Base-by-base conservation (phyloP, 2,113 vertebrate species). In the Chaetura pelagica region DNA sequence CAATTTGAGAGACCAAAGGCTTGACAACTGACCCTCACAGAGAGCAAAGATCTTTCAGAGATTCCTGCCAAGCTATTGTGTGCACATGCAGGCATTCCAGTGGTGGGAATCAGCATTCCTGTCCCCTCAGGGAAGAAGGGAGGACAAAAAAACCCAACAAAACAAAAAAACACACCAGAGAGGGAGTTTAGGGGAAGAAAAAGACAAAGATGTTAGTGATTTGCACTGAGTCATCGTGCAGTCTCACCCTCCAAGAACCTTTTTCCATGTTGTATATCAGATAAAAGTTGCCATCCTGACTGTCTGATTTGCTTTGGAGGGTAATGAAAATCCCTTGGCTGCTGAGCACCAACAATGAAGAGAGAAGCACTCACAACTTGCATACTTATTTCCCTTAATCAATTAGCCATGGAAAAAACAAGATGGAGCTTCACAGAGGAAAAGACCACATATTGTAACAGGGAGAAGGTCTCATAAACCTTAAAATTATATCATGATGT, bases 51-150 rank as follows among this genome's bases (percentile, higher is more conserved):
- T 61, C 79, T 95, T 81, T 66, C 69, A 82, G 46, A 89, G 17
- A 24, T 34, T 87, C 52, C 83, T 88, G 80, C 35, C 72, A 94
- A 92, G 61, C 69, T 72, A 49, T 12, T 35, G 10, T 52, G 73
- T 72, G 63, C 20, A 86, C 94, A 90, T 94, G 93, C 93, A 95
- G 75, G 92, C 96, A 96, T 94, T 95, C 82, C 92, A 93, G 62
- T 54, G 24, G 35, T 55, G 30, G 49, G 32, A 38, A 87, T 15
- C 6, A 1, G 54, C 91, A 96, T 90, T 90, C 75, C 38, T 55
- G 32, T 80, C 72, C 10, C 4, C 24, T 48, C 22, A 55, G 57
- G 63, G 58, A 64, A 89, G 20, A 77, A 89, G 32, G 52, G 20
- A 90, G 30, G 19, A 73, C 27, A 62, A 87, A 89, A 78, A 46